Percentiles rank a stretch among this genome's conserved stretches.
These are phyloP conservation scores for Abramis brama DNA, from an alignment of 2,113 vertebrate species.

Conservation along the genomic window DNA sequence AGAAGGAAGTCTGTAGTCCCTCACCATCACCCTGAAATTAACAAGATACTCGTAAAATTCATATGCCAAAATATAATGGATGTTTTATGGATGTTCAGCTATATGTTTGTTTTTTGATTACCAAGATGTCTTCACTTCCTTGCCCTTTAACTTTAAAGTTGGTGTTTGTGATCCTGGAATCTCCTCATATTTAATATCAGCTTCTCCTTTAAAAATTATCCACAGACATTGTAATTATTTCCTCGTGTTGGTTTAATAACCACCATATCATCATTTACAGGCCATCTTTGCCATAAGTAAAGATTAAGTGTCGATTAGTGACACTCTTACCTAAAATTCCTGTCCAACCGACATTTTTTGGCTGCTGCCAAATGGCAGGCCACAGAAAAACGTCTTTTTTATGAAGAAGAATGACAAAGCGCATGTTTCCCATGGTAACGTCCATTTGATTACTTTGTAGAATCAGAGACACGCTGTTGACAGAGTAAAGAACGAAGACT, in stretches of 20 bases:
- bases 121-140: conserved; percentile 7
- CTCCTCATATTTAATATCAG: conserved; percentile 15
- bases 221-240: not conserved
- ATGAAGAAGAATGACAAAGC: conserved; percentile 64
- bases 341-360: conserved; percentile 5
- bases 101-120: not conserved
- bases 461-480: conserved; percentile 60
- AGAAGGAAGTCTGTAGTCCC: conserved; percentile 34
- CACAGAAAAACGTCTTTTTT: conserved; percentile 64
- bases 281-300: not conserved
- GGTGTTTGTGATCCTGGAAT: not conserved
- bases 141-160: conserved; percentile 15
- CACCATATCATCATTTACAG: not conserved
- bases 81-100: not conserved
- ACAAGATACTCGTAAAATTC: not conserved
- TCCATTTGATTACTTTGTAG: conserved; percentile 57
- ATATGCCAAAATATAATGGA: not conserved
- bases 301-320: not conserved
- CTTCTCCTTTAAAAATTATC: conserved; percentile 25
- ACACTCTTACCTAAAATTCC: conserved; percentile 64
- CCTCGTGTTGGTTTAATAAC: not conserved
- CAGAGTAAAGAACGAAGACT: not conserved
- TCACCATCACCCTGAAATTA: conserved; percentile 37
- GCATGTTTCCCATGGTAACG: conserved; percentile 54
- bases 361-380: conserved; percentile 64